Evolutionary conservation across 2,113 vertebrate genomes (phyloP), one percentile per base, ranked within the genome.

Genomic region (Beaufortia kweichowensis): DNA sequence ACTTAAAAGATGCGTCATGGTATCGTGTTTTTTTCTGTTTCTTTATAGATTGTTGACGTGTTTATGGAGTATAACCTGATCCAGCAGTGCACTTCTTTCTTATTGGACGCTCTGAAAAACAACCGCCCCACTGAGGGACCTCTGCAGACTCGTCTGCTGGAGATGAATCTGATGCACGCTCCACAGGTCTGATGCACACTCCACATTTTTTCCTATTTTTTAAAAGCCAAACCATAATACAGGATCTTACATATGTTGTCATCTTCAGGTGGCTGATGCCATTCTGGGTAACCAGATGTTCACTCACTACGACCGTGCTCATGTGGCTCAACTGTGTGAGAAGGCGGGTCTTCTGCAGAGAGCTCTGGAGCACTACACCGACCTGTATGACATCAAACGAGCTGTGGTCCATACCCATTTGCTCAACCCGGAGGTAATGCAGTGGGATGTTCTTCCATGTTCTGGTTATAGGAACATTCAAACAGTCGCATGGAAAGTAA

Each of bases 61-160:
- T 99, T 99, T 85, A 98, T 99, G 97, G 97, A 99, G 82, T 99
- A 98, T 89, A 99, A 99, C 85, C 91, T 99, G 88, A 98, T 99
- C 78, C 97, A 99, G 90, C 97, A 99, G 86, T 99, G 97, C 82
- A 98, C 97, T 59, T 98, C 97, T 67, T 99, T 99, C 82, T 87
- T 99, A 67, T 90, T 99, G 75, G 97, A 99, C 82, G 97, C 96
- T 14, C 90, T 99, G 84, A 99, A 99, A 87, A 98, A 98, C 89
- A 99, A 99, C 88, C 94, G 97, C 53, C 97, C 97, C 68, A 96
- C 94, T 23, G 97, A 99, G 81, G 97, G 97, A 48, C 95, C 97
- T 14, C 88, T 99, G 80, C 97, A 99, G 88, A 99, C 97, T 0
- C 93, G 97, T 59, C 91, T 99, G 85, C 93, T 99, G 84, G 97